Evolutionary conservation across 1,140 invertebrate species (phyloP).

Genomic region (Ips nitidus): DNA sequence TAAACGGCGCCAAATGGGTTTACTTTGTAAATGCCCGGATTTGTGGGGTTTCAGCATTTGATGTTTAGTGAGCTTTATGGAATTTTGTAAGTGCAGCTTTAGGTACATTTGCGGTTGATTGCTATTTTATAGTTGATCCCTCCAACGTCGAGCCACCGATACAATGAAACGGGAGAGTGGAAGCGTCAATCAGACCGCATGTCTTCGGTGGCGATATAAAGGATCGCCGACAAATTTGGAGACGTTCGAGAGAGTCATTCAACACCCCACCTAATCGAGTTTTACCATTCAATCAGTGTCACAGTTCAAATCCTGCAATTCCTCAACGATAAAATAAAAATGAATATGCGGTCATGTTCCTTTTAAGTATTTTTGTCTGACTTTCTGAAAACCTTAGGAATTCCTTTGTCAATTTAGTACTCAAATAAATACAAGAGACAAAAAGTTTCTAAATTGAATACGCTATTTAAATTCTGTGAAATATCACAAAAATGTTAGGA

Average conservation of each 20-base stretch:
- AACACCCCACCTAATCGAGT: slow-evolving; percentile 47
- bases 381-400: too few species aligned
- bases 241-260: slow-evolving; percentile 44
- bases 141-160: background rate
- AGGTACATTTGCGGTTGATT: background rate
- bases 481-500: too few species aligned
- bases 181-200: slow-evolving; percentile 28
- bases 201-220: slow-evolving; percentile 36
- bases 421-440: too few species aligned
- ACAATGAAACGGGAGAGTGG: slow-evolving; percentile 7
- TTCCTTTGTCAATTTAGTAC: too few species aligned
- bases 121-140: background rate
- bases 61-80: slow-evolving; percentile 12
- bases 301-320: slow-evolving; percentile 46
- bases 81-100: slow-evolving; percentile 1
- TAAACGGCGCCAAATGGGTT: slow-evolving; percentile 10
- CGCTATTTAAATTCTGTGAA: too few species aligned
- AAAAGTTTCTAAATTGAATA: too few species aligned
- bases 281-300: slow-evolving; percentile 48
- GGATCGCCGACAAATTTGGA: slow-evolving; percentile 44
- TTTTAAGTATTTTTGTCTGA: too few species aligned
- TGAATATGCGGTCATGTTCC: slow-evolving; percentile 39
- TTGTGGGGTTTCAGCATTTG: background rate
- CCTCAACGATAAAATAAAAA: slow-evolving; percentile 48
- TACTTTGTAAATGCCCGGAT: slow-evolving; percentile 10